Percentiles rank a stretch among this genome's conserved stretches.
phyloP scores from a whole-genome alignment of 2,888 invertebrate species.

The Heliconius ethilla region DNA sequence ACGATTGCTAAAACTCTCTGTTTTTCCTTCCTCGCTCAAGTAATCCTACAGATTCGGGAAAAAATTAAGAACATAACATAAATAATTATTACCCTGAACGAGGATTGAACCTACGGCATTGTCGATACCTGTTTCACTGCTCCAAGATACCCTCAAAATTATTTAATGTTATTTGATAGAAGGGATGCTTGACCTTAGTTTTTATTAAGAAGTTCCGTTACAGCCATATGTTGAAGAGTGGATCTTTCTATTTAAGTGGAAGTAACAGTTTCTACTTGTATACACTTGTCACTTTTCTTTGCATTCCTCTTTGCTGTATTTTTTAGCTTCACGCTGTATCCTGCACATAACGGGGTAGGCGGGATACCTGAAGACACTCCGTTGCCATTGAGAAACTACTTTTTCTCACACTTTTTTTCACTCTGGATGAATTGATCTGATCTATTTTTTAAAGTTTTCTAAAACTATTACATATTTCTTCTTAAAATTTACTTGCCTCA shows the following conservation, averaged over 20 bases:
- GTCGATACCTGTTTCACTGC: background rate
- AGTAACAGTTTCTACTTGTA: slow-evolving; percentile 8
- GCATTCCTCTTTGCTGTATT: background rate
- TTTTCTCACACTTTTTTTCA: too few species aligned
- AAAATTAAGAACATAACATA: too few species aligned
- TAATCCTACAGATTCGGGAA: background rate
- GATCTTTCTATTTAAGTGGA: slow-evolving; percentile 4
- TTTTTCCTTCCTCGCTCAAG: background rate
- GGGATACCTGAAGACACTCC: too few species aligned
- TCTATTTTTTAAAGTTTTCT: too few species aligned
- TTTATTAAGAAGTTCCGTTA: slow-evolving; percentile 34
- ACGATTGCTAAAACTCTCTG: background rate
- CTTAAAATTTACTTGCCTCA: too few species aligned
- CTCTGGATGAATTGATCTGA: too few species aligned
- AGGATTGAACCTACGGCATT: too few species aligned
- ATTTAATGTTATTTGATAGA: background rate
- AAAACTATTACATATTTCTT: too few species aligned
- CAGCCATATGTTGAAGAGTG: slow-evolving; percentile 23
- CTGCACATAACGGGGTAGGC: too few species aligned
- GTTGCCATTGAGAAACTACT: too few species aligned
- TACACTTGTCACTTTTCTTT: background rate
- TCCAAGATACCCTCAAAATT: background rate
- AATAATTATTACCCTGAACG: too few species aligned
- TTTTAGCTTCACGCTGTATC: background rate
- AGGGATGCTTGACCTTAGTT: slow-evolving; percentile 21